phyloP scores from a whole-genome alignment of 2,113 vertebrate genomes.

The Oxyura jamaicensis region DNA sequence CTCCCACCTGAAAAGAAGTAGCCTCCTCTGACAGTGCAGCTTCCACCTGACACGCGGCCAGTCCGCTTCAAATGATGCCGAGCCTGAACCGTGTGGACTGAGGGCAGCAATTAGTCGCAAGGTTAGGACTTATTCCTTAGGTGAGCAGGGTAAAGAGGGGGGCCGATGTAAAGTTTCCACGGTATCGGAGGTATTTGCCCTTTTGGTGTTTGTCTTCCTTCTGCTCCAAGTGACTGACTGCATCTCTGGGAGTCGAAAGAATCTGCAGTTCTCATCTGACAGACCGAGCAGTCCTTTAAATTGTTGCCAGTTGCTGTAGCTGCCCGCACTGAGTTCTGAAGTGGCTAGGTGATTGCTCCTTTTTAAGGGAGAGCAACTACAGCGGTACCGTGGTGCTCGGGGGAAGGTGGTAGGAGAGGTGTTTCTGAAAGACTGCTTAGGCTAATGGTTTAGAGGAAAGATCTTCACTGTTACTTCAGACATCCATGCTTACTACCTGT shows the following conservation, averaged over 20 bases:
- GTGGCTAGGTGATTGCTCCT: not conserved
- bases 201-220: not conserved
- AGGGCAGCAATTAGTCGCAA: not conserved
- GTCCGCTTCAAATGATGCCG: slow-evolving; percentile 12
- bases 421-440: not conserved
- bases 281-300: not conserved
- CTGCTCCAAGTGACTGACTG: not conserved
- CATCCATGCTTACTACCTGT: not conserved
- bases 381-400: not conserved
- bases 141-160: not conserved
- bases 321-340: not conserved
- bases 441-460: not conserved
- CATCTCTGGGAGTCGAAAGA: not conserved
- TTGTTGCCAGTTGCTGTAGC: not conserved
- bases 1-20: not conserved
- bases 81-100: not conserved
- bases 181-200: not conserved
- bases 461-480: not conserved
- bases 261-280: not conserved
- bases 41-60: not conserved
- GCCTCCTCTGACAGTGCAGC: slow-evolving; percentile 25
- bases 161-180: not conserved
- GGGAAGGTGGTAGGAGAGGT: not conserved
- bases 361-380: not conserved
- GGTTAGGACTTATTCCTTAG: not conserved